These are phyloP conservation scores for Odontomachus brunneus DNA, from an alignment of 1,140 invertebrate genomes.

Conservation along the genomic window DNA sequence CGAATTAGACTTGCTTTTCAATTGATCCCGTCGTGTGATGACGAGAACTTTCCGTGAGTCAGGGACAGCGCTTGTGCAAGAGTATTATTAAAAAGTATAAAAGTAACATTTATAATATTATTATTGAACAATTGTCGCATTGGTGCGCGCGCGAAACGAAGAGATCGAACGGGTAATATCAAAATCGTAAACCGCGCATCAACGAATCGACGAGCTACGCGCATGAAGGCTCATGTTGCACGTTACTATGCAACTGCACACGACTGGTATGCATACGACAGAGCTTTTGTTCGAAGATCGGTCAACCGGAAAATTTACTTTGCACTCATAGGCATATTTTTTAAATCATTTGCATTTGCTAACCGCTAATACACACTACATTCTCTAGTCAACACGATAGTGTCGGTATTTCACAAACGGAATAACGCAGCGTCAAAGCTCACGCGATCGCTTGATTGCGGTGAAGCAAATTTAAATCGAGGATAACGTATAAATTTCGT, in stretches of 20 bases:
- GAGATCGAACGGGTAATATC: conserved; percentile 20
- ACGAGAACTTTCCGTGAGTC: too few relatives aligned
- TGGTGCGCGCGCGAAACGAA: background rate
- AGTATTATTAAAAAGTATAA: too few relatives aligned
- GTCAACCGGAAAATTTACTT: conserved; percentile 48
- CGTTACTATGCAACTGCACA: conserved; percentile 50
- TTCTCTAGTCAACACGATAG: background rate
- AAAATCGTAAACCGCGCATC: conserved; percentile 23
- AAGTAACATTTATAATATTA: background rate
- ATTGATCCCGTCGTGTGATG: too few relatives aligned
- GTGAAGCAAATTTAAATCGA: background rate
- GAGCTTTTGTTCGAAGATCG: conserved; percentile 44
- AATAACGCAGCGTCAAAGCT: background rate
- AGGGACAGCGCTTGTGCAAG: too few relatives aligned
- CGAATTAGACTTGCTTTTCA: too few relatives aligned
- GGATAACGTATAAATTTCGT: background rate
- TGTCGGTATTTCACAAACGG: background rate
- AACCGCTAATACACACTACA: too few relatives aligned
- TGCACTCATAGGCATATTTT: conserved; percentile 6
- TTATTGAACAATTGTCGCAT: background rate
- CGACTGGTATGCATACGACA: conserved; percentile 41
- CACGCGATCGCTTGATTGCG: too few relatives aligned
- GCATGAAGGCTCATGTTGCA: conserved; percentile 64
- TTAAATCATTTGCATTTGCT: background rate
- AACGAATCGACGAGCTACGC: conserved; percentile 55